Evolutionary conservation across 2,113 vertebrate genomes (phyloP).

Genomic region (Menura novaehollandiae): DNA sequence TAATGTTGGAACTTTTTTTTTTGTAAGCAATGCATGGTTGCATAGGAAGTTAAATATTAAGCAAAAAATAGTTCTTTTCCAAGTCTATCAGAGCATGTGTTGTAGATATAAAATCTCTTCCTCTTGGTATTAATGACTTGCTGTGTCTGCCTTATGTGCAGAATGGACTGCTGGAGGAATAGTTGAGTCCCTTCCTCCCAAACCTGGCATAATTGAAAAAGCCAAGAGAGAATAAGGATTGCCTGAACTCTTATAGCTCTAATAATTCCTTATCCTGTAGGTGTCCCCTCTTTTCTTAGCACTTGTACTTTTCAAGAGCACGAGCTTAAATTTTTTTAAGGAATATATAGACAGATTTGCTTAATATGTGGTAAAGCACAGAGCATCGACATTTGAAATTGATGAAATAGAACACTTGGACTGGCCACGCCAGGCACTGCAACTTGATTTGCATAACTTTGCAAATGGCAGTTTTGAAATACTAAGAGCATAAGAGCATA

Average conservation of each 20-base stretch:
- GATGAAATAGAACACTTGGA: not conserved
- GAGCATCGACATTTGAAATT: not conserved
- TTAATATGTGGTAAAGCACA: conserved; percentile 10
- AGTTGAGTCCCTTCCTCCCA: not conserved
- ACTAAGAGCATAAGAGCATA: accelerated
- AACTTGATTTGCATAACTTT: not conserved
- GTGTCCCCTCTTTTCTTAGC: not conserved
- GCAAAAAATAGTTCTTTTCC: not conserved
- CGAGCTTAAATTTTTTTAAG: conserved; percentile 28
- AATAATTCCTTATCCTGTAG: not conserved
- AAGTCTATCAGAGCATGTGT: not conserved
- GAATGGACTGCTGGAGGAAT: not conserved
- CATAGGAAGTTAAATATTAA: not conserved
- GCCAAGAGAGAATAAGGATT: conserved; percentile 2
- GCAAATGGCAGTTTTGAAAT: not conserved
- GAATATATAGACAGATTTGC: not conserved
- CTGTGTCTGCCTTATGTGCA: not conserved
- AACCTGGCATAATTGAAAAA: not conserved
- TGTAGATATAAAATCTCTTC: not conserved
- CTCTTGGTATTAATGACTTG: not conserved
- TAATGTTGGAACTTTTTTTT: not conserved
- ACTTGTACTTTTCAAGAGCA: not conserved
- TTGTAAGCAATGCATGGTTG: not conserved
- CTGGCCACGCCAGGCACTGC: not conserved
- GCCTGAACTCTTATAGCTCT: not conserved